Base-by-base conservation (phyloP, 2,797 vertebrate genomes). In the Thamnophis elegans region DNA sequence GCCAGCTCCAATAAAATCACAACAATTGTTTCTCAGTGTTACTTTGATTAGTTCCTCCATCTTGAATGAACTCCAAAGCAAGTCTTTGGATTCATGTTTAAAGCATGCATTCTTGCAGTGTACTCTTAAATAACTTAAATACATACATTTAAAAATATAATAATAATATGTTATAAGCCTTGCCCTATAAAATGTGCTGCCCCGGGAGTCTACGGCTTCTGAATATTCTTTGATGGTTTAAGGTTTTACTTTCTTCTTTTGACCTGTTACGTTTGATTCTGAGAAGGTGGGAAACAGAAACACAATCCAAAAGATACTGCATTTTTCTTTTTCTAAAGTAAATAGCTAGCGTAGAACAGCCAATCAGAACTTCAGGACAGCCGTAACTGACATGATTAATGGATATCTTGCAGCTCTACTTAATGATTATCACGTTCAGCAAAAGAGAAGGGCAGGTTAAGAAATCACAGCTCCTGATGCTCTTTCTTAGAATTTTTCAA, bases 351-450 rank as follows among this genome's bases (percentile, higher is more conserved):
- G 95, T 96, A 96, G 95, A 96, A 91, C 96, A 98, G 96, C 97
- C 97, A 98, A 96, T 98, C 95, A 98, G 97, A 98, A 98, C 95
- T 96, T 95, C 94, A 95, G 95, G 94, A 98, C 96, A 97, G 94
- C 94, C 95, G 95, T 94, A 95, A 96, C 78, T 96, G 98, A 96
- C 97, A 98, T 78, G 97, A 98, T 97, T 97, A 98, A 98, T 96
- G 97, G 95, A 96, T 93, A 92, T 93, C 96, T 95, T 97, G 91
- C 93, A 97, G 96, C 97, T 95, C 93, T 95, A 93, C 94, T 97
- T 95, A 87, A 95, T 85, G 42, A 96, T 97, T 97, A 96, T 97
- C 94, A 96, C 94, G 87, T 93, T 96, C 95, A 96, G 82, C 95
- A 96, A 60, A 96, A 96, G 94, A 97, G 91, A 95, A 91, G 91